Evolutionary conservation across 2,888 invertebrate species (phyloP).

Genomic region (Mesodorylaimus sp.): DNA sequence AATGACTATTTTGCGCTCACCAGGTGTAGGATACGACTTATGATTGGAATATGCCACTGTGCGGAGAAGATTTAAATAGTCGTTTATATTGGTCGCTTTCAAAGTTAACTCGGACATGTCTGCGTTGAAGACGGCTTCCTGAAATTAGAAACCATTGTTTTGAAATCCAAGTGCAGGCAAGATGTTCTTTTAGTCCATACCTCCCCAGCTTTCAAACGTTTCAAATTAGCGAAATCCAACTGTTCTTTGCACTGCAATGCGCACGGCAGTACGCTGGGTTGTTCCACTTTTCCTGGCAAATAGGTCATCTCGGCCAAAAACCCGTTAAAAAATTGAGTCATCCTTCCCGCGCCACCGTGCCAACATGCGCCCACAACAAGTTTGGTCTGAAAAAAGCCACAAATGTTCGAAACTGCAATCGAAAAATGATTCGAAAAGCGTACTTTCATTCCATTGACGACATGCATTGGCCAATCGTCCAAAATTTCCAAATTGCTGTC

Average conservation of each 20-base stretch:
- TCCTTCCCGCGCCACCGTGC: constrained; percentile 55
- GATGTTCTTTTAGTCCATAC: too few species aligned
- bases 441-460: constrained; percentile 64
- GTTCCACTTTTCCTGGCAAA: constrained; percentile 53
- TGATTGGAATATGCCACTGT: constrained; percentile 69
- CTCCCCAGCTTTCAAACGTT: constrained; percentile 55
- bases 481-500: constrained; percentile 83
- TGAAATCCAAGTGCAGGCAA: too few species aligned
- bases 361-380: constrained; percentile 90
- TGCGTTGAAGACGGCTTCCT: constrained; percentile 33
- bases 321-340: constrained; percentile 75
- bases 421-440: too few species aligned
- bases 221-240: constrained; percentile 43
- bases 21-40: constrained; percentile 79
- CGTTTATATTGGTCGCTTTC: constrained; percentile 27
- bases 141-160: constrained; percentile 13
- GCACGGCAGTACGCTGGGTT: constrained; percentile 52
- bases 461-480: constrained; percentile 96
- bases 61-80: constrained; percentile 30
- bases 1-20: constrained; percentile 63
- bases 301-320: constrained; percentile 72
- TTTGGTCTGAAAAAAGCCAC: constrained; percentile 60
- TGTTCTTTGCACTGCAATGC: constrained; percentile 64
- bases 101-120: constrained; percentile 35
- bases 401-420: too few species aligned